Conservation (phyloP, 2,113 vertebrate genomes). For the Brachirus orientalis region DNA sequence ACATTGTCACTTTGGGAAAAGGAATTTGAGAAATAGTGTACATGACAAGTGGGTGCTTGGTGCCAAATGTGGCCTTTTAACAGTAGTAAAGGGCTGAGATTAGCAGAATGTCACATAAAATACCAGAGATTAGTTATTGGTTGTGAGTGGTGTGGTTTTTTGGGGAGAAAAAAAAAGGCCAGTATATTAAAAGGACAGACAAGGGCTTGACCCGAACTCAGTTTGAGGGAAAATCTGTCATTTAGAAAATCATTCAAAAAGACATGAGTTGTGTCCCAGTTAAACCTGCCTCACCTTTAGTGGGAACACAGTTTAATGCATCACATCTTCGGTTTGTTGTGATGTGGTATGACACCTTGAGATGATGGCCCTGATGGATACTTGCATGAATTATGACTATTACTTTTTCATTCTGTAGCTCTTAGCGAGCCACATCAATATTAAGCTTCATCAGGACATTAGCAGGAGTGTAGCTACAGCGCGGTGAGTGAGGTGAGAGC, state of each 20-base stretch:
- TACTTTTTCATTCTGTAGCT: constrained; percentile 57
- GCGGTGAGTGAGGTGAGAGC: constrained; percentile 18
- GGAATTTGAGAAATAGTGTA: constrained; percentile 17
- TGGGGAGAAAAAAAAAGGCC: neutral
- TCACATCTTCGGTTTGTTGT: constrained; percentile 21
- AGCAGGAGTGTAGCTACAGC: constrained; percentile 15
- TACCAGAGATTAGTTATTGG: constrained; percentile 11
- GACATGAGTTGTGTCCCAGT: constrained; percentile 11
- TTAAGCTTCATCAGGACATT: constrained; percentile 36
- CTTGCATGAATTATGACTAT: constrained; percentile 65
- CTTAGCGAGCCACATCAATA: constrained; percentile 55
- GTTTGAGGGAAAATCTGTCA: too few species aligned
- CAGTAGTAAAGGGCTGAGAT: constrained; percentile 11
- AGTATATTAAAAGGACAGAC: constrained; percentile 16
- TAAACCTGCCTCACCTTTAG: constrained; percentile 22
- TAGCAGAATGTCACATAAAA: constrained; percentile 33
- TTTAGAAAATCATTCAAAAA: too few species aligned
- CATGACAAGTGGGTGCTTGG: constrained; percentile 27
- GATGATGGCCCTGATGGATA: constrained; percentile 57
- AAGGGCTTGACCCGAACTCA: constrained; percentile 2
- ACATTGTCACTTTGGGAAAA: constrained; percentile 41
- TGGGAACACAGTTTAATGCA: constrained; percentile 22
- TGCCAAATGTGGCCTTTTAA: constrained; percentile 40
- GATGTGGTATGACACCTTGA: constrained; percentile 51
- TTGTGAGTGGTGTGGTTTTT: constrained; percentile 12